These are phyloP conservation scores for Urocitellus parryii DNA, from an alignment of 2,113 vertebrate species.

Conservation along the genomic window DNA sequence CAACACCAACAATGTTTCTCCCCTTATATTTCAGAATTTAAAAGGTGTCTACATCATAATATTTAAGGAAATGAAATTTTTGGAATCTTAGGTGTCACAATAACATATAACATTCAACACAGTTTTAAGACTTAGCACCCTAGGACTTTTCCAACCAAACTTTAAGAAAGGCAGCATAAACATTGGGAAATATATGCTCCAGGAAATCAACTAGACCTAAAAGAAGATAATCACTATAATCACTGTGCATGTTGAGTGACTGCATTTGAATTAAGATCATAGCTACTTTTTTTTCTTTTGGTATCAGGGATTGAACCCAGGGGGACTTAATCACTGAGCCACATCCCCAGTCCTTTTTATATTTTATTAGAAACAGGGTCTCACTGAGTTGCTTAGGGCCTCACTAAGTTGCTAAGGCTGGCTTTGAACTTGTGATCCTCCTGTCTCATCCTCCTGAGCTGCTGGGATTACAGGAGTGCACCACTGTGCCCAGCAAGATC, in stretches of 20 bases:
- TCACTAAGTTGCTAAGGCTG: too few species aligned
- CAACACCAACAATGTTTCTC: background rate
- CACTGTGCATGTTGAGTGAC: background rate
- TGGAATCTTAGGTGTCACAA: background rate
- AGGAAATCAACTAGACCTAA: background rate
- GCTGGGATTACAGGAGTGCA: too few species aligned
- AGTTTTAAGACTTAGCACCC: background rate
- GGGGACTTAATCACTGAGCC: too few species aligned
- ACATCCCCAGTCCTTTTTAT: too few species aligned
- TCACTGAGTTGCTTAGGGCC: too few species aligned
- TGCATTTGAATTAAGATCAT: background rate
- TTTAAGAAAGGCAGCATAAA: background rate
- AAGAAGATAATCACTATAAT: background rate
- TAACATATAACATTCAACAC: background rate
- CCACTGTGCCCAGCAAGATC: background rate
- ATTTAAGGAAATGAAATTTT: conserved; percentile 2
- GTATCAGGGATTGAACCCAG: too few species aligned
- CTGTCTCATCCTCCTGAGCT: too few species aligned
- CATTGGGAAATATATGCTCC: background rate
- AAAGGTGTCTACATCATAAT: background rate
- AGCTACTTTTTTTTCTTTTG: background rate
- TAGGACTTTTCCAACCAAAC: background rate
- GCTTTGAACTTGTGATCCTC: too few species aligned
- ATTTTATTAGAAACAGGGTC: too few species aligned
- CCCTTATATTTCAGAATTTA: background rate